These are phyloP conservation scores for Pemphredon lugubris DNA, from an alignment of 2,888 invertebrate species.

Conservation along the genomic window DNA sequence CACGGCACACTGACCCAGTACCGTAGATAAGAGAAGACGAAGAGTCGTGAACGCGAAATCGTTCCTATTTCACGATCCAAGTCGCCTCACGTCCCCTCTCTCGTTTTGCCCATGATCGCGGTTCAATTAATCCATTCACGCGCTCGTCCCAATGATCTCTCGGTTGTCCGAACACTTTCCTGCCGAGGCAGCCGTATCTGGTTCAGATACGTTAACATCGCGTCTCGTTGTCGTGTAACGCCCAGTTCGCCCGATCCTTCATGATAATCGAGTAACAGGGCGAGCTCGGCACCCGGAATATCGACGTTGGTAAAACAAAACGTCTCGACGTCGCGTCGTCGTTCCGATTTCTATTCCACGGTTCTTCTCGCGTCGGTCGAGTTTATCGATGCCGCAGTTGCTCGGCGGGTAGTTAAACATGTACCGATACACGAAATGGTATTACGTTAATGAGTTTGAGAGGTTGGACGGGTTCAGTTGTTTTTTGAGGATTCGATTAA, in stretches of 20 bases:
- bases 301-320: slow-evolving; percentile 18
- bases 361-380: neutral
- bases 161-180: no score
- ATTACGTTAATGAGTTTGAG: no score
- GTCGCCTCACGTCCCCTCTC: no score
- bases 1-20: slow-evolving; percentile 57
- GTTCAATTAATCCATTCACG: slow-evolving; percentile 41
- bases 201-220: slow-evolving; percentile 29
- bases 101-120: slow-evolving; percentile 1
- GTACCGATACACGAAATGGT: no score
- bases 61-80: slow-evolving; percentile 25
- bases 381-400: no score
- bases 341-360: slow-evolving; percentile 28
- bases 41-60: slow-evolving; percentile 7
- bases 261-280: slow-evolving; percentile 31
- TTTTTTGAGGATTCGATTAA: no score
- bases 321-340: neutral
- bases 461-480: no score
- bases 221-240: slow-evolving; percentile 28
- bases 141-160: no score
- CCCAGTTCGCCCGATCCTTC: slow-evolving; percentile 27
- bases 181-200: slow-evolving; percentile 14
- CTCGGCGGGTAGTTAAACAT: no score
- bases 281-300: slow-evolving; percentile 22
- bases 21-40: slow-evolving; percentile 38